Percentiles rank a stretch among this genome's conserved stretches.
These are phyloP conservation scores for Willowsia nigromaculata DNA, from an alignment of 2,888 invertebrate genomes.

Conservation along the genomic window DNA sequence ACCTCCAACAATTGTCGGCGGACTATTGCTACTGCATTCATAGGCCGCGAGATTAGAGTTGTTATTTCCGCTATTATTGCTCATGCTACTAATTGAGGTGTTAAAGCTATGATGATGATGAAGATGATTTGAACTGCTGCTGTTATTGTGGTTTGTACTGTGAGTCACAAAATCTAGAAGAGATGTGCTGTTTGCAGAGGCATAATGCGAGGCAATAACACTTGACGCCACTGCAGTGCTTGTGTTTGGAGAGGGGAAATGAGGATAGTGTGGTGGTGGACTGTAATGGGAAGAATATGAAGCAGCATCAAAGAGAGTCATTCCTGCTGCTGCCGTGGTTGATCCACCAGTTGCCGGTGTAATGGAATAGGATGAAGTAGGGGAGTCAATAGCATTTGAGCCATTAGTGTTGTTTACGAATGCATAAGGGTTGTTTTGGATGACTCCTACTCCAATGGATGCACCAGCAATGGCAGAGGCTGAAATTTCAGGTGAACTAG, in stretches of 20 bases:
- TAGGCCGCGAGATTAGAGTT: conserved; percentile 9
- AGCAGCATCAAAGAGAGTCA: conserved; percentile 59
- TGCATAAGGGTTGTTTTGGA: conserved; percentile 77
- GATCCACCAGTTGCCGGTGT: conserved; percentile 36
- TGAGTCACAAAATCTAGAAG: conserved; percentile 42
- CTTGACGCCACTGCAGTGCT: conserved; percentile 29
- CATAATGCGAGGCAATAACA: conserved; percentile 51
- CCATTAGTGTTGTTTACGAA: conserved; percentile 41
- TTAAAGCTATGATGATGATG: conserved; percentile 46
- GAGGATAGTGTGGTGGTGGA: conserved; percentile 63
- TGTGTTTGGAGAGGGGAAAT: conserved; percentile 38
- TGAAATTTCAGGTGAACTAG: conserved; percentile 65
- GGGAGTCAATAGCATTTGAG: conserved; percentile 61
- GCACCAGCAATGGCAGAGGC: conserved; percentile 53
- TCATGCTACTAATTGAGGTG: neutral
- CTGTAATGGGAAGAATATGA: conserved; percentile 66
- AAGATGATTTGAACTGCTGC: neutral
- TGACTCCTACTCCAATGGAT: conserved; percentile 75
- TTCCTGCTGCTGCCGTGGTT: conserved; percentile 33
- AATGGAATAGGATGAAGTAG: conserved; percentile 47
- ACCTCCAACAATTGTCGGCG: conserved; percentile 17
- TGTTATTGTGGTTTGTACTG: neutral
- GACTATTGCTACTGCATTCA: conserved; percentile 48
- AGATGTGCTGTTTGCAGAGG: neutral
- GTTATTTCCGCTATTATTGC: conserved; percentile 1